Percentiles rank a stretch among this genome's conserved stretches.
These are phyloP conservation scores for Coptodon bakossiorum DNA, from an alignment of 2,113 vertebrate genomes.

Conservation along the genomic window DNA sequence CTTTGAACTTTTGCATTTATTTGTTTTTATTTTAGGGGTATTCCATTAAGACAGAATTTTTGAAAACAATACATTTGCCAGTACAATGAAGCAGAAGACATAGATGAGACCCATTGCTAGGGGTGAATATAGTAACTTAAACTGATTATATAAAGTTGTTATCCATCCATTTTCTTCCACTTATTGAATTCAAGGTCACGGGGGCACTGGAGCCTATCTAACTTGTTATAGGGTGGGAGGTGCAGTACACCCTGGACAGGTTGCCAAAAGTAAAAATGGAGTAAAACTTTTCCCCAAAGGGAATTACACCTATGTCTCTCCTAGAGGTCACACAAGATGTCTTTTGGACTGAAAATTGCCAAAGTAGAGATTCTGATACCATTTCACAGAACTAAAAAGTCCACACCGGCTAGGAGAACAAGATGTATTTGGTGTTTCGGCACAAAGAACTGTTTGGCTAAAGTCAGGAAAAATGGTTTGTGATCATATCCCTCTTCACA, in stretches of 20 bases:
- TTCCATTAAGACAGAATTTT: neutral
- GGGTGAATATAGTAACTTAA: neutral
- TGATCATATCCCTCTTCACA: neutral
- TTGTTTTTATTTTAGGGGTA: neutral
- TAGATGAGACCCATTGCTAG: neutral
- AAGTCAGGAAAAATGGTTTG: neutral
- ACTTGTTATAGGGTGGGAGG: neutral
- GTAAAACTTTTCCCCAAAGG: neutral
- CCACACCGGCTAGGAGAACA: neutral
- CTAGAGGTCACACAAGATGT: neutral
- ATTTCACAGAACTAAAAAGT: neutral
- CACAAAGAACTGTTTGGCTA: neutral
- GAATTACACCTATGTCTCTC: neutral
- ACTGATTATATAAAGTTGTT: neutral
- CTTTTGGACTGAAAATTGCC: neutral
- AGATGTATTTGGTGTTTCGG: neutral
- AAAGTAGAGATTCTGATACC: neutral
- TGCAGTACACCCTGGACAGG: neutral
- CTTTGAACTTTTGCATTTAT: neutral
- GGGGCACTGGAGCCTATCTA: neutral
- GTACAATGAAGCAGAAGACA: neutral
- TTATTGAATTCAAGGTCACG: neutral
- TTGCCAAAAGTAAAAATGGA: neutral
- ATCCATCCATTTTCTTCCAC: neutral
- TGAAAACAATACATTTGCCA: neutral